These are phyloP conservation scores for Nycticorax nycticorax DNA, from an alignment of 2,113 vertebrate species.

Conservation along the genomic window DNA sequence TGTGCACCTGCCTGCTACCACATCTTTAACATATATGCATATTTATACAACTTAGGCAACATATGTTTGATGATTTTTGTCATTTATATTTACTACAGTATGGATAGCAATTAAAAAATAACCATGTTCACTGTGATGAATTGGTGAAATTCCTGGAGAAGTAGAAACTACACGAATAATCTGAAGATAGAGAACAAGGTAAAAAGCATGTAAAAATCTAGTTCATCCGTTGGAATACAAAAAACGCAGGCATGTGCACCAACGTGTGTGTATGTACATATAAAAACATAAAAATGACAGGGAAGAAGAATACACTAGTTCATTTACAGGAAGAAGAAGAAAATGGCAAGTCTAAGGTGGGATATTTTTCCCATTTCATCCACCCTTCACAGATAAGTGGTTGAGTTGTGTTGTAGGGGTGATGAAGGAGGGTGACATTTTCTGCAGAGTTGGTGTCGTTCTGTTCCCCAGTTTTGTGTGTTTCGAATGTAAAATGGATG, in stretches of 20 bases:
- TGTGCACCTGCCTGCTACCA: constrained; percentile 80
- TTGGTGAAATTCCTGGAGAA: constrained; percentile 74
- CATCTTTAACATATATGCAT: constrained; percentile 75
- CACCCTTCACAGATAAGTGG: constrained; percentile 3
- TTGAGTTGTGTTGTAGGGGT: not conserved
- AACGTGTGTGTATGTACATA: not conserved
- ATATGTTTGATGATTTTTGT: constrained; percentile 73
- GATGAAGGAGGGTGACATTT: constrained; percentile 32
- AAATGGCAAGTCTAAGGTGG: not conserved
- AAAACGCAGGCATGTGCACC: not conserved
- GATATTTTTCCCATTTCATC: not conserved
- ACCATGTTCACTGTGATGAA: constrained; percentile 76
- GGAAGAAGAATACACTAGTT: constrained; percentile 16
- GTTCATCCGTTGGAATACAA: constrained; percentile 42
- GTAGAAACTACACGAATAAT: constrained; percentile 68
- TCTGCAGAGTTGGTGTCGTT: not conserved
- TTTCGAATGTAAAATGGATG: constrained; percentile 16
- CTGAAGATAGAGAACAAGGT: constrained; percentile 52
- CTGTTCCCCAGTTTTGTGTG: not conserved
- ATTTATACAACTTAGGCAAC: constrained; percentile 70
- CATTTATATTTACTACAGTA: constrained; percentile 81
- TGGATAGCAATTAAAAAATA: constrained; percentile 80
- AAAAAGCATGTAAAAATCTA: constrained; percentile 60
- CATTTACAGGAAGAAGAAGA: constrained; percentile 2
- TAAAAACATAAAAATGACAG: constrained; percentile 23